These are phyloP conservation scores for Cephus sareptanus DNA, from an alignment of 2,888 invertebrate genomes.

Conservation along the genomic window DNA sequence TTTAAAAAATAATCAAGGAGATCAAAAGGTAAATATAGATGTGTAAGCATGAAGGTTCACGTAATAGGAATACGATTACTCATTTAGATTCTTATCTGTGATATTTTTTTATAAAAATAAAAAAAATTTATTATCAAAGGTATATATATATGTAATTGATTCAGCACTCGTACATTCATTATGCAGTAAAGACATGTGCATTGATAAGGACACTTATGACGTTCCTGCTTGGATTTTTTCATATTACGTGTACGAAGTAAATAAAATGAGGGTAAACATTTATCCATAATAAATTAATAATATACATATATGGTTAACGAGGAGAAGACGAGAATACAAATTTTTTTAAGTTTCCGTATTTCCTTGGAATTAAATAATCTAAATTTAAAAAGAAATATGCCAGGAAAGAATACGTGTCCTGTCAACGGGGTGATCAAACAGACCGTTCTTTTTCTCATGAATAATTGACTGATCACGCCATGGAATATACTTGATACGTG, in stretches of 20 bases:
- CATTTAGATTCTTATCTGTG: neutral
- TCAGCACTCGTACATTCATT: neutral
- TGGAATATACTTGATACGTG: neutral
- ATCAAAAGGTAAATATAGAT: neutral
- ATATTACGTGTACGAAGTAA: neutral
- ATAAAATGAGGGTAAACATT: neutral
- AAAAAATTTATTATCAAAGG: neutral
- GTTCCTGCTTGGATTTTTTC: neutral
- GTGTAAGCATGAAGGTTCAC: neutral
- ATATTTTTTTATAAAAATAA: neutral
- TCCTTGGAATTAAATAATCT: neutral
- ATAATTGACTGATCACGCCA: neutral
- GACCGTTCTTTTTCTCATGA: neutral
- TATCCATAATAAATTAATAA: neutral
- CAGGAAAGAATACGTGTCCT: neutral
- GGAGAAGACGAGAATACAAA: neutral
- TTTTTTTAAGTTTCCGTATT: neutral
- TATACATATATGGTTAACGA: neutral
- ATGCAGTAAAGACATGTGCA: neutral
- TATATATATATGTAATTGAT: neutral
- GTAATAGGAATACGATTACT: neutral
- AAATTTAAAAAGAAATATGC: neutral
- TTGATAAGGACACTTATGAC: neutral
- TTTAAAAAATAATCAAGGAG: neutral
- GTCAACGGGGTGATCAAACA: neutral